Evolutionary conservation across 2,797 vertebrate genomes (phyloP), one percentile per base, ranked within the genome.

Genomic region (Phrynocephalus forsythii): DNA sequence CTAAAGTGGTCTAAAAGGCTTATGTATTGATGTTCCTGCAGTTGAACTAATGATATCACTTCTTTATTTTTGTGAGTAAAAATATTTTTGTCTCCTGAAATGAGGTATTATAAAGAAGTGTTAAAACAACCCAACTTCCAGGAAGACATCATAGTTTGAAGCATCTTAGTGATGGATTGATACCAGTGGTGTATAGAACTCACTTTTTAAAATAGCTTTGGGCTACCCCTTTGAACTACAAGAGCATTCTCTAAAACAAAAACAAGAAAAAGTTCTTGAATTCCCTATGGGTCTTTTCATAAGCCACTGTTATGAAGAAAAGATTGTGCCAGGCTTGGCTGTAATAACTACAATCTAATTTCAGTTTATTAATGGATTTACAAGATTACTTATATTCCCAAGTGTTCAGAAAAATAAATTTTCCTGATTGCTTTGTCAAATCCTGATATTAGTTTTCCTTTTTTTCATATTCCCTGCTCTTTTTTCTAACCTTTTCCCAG

Each of bases 341-440:
- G 92, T 90, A 92, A 87, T 91, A 91, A 88, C 67, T 90, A 63
- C 63, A 91, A 16, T 79, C 50, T 3, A 78, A 85, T 89, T 86
- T 84, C 90, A 92, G 87, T 89, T 88, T 91, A 90, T 86, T 90
- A 90, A 93, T 71, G 81, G 16, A n/a, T 89, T 90, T 93, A 89
- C 91, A 87, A 75, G 56, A 82, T 87, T 92, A 92, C 67, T 48
- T 81, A 24, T 60, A 76, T 67, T 89, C 33, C 91, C 76, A 88
- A 30, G 83, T 92, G 79, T 92, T 87, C 24, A 83, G 63, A 88
- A 24, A 83, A 63, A 75, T 30, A 76, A 16, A 86, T 91, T 88
- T 85, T 68, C 30, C 77, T 86, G 7, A 90, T 90, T 63, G 0
- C 44, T 90, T 90, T 90, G 90, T 33, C 73, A 48, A 63, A 88